phyloP scores from a whole-genome alignment of 2,113 vertebrate species.

The Micronycteris hirsuta region DNA sequence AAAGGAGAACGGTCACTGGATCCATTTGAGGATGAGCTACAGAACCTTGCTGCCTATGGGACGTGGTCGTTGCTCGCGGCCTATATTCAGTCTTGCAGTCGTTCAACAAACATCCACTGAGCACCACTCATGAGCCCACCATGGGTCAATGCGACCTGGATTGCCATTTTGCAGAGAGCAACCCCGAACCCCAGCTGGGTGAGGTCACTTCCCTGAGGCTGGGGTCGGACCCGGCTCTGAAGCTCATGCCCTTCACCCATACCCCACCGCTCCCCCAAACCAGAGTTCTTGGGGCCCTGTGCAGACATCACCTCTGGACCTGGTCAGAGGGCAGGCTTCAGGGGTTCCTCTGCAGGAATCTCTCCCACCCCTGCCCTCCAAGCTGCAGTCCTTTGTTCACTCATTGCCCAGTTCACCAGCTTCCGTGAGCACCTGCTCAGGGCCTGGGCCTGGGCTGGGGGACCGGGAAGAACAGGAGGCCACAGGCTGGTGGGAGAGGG shows the following conservation, averaged over 20 bases:
- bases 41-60: neutral
- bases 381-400: no score
- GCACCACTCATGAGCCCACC: neutral
- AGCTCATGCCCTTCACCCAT: neutral
- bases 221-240: neutral
- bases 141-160: no score
- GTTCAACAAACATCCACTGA: neutral
- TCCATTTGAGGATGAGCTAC: neutral
- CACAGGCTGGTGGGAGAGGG: neutral
- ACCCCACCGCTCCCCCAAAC: neutral
- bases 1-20: neutral
- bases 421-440: neutral
- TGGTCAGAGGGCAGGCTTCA: neutral
- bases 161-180: neutral
- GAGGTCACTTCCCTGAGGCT: neutral
- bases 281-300: neutral
- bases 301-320: fast-evolving
- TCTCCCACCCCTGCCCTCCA: neutral
- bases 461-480: neutral
- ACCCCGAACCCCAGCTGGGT: neutral
- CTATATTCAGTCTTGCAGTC: neutral
- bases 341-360: neutral
- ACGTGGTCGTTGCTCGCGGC: fast-evolving
- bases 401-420: neutral
- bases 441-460: neutral